Evolutionary conservation across 2,888 invertebrate genomes (phyloP).

Genomic region (Drosophila fungiperda): DNA sequence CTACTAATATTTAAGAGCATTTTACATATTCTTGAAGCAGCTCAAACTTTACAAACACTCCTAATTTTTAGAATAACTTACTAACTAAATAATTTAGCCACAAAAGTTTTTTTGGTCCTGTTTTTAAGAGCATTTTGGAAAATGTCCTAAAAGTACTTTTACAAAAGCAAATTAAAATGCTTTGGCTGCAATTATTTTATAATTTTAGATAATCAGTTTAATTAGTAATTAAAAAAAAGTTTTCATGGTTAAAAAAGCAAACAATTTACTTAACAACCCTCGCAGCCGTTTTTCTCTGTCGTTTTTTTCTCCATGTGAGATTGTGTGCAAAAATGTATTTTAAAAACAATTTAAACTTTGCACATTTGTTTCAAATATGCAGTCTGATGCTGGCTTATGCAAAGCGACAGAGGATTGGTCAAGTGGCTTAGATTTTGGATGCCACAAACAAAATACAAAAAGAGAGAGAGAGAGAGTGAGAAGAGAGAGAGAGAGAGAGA

Average conservation of each 20-base stretch:
- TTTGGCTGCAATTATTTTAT: not conserved
- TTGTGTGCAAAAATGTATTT: conserved; percentile 63
- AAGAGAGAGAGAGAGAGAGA: not conserved
- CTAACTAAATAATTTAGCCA: not conserved
- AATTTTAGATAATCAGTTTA: not conserved
- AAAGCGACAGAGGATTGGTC: conserved; percentile 55
- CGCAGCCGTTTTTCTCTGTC: conserved; percentile 8
- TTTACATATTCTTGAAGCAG: not conserved
- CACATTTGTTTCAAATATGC: conserved; percentile 80
- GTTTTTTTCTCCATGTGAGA: conserved; percentile 20
- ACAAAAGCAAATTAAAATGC: not conserved
- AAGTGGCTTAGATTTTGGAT: conserved; percentile 72
- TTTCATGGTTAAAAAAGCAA: not conserved
- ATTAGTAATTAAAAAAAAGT: not conserved
- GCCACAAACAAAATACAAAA: conserved; percentile 1
- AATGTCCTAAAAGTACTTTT: not conserved
- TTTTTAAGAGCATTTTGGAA: not conserved
- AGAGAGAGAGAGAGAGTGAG: conserved; percentile 11
- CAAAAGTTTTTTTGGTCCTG: not conserved
- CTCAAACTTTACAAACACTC: not conserved
- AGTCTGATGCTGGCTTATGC: conserved; percentile 59
- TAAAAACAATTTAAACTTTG: conserved; percentile 82
- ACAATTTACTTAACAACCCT: conserved; percentile 23
- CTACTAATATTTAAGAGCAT: not conserved
- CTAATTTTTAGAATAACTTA: not conserved